phyloP scores from a whole-genome alignment of 1,140 invertebrate species.

The Dufourea novaeangliae region DNA sequence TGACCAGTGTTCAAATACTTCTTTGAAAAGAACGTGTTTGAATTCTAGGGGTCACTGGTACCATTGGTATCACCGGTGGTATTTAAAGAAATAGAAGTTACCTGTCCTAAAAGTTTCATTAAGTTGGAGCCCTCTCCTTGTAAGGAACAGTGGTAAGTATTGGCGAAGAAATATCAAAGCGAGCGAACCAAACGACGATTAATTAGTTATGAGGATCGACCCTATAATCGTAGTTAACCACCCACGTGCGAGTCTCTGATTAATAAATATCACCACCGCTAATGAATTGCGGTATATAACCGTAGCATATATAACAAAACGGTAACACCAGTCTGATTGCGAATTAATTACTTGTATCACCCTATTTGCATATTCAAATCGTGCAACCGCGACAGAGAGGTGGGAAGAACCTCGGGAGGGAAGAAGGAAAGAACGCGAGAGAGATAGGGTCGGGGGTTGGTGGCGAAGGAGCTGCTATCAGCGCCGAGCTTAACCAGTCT shows the following conservation, averaged over 20 bases:
- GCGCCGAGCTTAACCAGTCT: slow-evolving; percentile 26
- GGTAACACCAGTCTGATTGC: slow-evolving; percentile 74
- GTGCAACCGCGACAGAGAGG: slow-evolving; percentile 52
- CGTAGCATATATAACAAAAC: slow-evolving; percentile 63
- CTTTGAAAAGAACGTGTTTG: too few relatives aligned
- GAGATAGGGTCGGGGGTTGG: slow-evolving; percentile 23
- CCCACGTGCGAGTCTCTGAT: slow-evolving; percentile 57
- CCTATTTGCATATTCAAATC: slow-evolving; percentile 79
- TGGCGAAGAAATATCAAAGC: neutral
- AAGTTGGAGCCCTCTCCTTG: too few relatives aligned
- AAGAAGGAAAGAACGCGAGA: slow-evolving; percentile 1
- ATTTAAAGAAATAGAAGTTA: too few relatives aligned
- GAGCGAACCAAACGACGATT: slow-evolving; percentile 11
- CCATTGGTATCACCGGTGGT: too few relatives aligned
- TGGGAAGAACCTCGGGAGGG: slow-evolving; percentile 16
- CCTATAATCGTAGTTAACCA: slow-evolving; percentile 53
- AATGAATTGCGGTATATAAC: slow-evolving; percentile 77
- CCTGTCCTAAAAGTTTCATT: too few relatives aligned
- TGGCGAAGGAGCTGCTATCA: slow-evolving; percentile 37
- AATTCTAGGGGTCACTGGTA: too few relatives aligned
- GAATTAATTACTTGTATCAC: slow-evolving; percentile 81
- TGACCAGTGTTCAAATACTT: too few relatives aligned
- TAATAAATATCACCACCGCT: slow-evolving; percentile 74
- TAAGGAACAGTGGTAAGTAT: neutral
- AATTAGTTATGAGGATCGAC: slow-evolving; percentile 56